Conservation (phyloP, 2,888 invertebrate species). For the Hermodice carunculata region DNA sequence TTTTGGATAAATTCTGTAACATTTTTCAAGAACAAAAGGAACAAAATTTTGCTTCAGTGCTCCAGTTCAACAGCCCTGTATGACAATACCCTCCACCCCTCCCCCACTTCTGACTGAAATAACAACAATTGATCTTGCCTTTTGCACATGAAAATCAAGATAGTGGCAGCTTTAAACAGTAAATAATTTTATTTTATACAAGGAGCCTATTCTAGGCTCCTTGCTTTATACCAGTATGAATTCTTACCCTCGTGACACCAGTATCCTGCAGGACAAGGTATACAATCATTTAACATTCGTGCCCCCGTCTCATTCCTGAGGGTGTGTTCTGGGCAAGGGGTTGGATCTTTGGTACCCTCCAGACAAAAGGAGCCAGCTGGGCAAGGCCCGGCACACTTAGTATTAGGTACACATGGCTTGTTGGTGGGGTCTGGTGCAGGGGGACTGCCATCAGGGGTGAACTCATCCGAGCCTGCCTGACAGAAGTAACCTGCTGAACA, state of each 20-base stretch:
- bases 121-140: no score
- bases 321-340: constrained; percentile 61
- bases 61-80: no score
- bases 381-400: constrained; percentile 62
- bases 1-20: no score
- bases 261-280: constrained; percentile 61
- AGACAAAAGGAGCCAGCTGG: constrained; percentile 64
- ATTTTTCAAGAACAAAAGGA: no score
- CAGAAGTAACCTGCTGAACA: constrained; percentile 65
- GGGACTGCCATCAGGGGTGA: constrained; percentile 46
- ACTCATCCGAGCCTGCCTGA: constrained; percentile 56
- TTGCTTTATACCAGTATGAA: background rate
- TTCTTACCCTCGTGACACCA: constrained; percentile 57
- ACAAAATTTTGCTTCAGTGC: no score
- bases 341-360: constrained; percentile 50
- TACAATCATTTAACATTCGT: constrained; percentile 53
- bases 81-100: no score
- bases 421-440: constrained; percentile 41
- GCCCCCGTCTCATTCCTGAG: constrained; percentile 54
- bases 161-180: no score
- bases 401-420: constrained; percentile 26
- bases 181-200: no score
- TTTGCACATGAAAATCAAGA: no score
- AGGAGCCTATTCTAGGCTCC: no score
- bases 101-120: no score